Conservation (phyloP, 2,113 vertebrate species). For the Struthio camelus region DNA sequence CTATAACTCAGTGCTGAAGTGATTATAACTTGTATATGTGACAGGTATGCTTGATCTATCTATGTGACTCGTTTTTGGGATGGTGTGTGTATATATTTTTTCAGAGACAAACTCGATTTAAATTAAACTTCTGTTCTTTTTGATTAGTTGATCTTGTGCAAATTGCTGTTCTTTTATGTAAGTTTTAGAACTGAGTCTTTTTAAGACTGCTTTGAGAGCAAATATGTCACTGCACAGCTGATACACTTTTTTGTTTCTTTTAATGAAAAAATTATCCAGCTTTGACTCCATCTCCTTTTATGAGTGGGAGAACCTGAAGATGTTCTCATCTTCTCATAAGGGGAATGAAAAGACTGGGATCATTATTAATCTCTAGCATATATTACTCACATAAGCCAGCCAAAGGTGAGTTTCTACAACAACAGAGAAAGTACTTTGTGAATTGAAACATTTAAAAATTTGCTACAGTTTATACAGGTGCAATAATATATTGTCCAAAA, state of each 20-base stretch:
- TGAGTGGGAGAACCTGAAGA: constrained; percentile 12
- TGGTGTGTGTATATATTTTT: not conserved
- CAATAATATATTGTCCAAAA: not conserved
- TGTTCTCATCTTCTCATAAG: constrained; percentile 20
- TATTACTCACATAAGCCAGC: not conserved
- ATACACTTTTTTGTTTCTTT: not conserved
- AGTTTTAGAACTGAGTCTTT: not conserved
- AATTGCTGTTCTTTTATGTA: not conserved
- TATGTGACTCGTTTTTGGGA: not conserved
- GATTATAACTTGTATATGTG: not conserved
- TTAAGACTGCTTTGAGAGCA: not conserved
- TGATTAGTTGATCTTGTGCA: not conserved
- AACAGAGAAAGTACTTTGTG: not conserved
- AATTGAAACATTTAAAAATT: not conserved
- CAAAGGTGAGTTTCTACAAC: not conserved
- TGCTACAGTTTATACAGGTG: not conserved
- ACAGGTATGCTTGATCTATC: not conserved
- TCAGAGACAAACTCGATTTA: not conserved
- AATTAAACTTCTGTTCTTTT: not conserved
- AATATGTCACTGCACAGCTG: not conserved
- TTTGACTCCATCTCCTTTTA: not conserved
- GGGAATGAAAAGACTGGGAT: not conserved
- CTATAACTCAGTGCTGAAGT: not conserved
- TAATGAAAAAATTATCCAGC: not conserved
- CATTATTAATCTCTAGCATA: not conserved